These are phyloP conservation scores for Diaphora mendica DNA, from an alignment of 2,888 invertebrate species.

Conservation along the genomic window DNA sequence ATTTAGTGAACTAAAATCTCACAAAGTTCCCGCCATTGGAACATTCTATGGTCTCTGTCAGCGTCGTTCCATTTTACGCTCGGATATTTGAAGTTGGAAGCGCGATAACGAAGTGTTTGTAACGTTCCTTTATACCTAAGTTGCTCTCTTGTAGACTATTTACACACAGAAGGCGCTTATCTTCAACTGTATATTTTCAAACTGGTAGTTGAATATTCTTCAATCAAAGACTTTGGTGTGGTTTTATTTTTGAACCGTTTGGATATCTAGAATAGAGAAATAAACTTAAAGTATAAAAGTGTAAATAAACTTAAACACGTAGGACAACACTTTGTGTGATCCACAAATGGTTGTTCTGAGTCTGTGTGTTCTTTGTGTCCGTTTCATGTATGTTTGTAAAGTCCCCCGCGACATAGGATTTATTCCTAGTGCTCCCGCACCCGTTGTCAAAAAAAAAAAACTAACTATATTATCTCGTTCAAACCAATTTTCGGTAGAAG, in stretches of 20 bases:
- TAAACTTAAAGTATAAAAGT: neutral
- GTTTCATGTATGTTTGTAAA: too few species aligned
- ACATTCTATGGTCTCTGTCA: conserved; percentile 3
- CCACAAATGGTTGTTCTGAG: too few species aligned
- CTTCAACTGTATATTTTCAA: conserved; percentile 6
- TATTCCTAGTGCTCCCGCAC: too few species aligned
- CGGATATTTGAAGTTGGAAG: conserved; percentile 40
- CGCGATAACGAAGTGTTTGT: conserved; percentile 42
- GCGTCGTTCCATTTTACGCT: conserved; percentile 5
- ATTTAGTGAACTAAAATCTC: neutral
- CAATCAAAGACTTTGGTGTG: neutral
- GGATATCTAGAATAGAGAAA: neutral
- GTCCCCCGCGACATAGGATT: too few species aligned
- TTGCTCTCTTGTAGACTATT: conserved; percentile 27
- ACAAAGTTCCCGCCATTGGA: neutral
- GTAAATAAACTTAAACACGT: too few species aligned
- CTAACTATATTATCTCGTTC: too few species aligned
- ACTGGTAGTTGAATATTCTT: neutral
- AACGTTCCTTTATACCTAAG: conserved; percentile 46
- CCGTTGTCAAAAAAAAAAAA: too few species aligned
- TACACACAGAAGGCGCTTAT: conserved; percentile 3
- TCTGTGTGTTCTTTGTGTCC: too few species aligned
- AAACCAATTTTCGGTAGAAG: too few species aligned
- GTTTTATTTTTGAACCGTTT: neutral
- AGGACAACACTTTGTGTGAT: too few species aligned